A percentile compares a stretch with the other conserved stretches of the same genome.
phyloP scores from a whole-genome alignment of 2,113 vertebrate genomes.

The Pardalotus punctatus region DNA sequence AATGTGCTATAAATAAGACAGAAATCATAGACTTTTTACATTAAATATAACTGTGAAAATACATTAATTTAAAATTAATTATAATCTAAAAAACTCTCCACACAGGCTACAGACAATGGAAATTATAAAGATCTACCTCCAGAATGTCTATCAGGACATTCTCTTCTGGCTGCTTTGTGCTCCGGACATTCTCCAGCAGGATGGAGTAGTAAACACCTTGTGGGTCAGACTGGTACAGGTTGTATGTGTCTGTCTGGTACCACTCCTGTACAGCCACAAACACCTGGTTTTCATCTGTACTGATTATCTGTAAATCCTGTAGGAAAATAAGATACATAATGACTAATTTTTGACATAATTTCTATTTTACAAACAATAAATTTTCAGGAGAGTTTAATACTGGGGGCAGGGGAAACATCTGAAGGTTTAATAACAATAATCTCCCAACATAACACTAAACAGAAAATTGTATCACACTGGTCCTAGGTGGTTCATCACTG shows the following conservation, averaged over 20 bases:
- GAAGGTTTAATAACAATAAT: neutral
- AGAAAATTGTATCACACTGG: neutral
- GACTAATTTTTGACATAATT: neutral
- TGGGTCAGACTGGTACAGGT: slow-evolving; percentile 92
- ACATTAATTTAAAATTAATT: neutral
- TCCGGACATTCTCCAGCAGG: slow-evolving; percentile 88
- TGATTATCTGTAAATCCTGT: slow-evolving; percentile 93
- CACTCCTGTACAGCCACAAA: slow-evolving; percentile 95
- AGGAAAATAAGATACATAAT: neutral
- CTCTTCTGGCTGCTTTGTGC: slow-evolving; percentile 91
- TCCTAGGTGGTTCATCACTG: neutral
- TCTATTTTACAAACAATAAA: neutral
- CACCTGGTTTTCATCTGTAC: slow-evolving; percentile 93
- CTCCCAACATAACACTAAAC: neutral
- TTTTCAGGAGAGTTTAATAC: neutral
- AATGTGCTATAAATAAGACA: neutral
- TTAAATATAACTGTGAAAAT: neutral
- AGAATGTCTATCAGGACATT: slow-evolving; percentile 91
- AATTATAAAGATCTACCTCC: slow-evolving; percentile 75
- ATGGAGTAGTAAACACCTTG: slow-evolving; percentile 88
- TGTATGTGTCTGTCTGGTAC: slow-evolving; percentile 94
- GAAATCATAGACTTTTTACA: neutral
- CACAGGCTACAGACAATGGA: neutral
- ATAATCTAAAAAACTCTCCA: neutral
- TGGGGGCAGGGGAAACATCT: neutral